Evolutionary conservation across 2,888 invertebrate species (phyloP).

Genomic region (Aethes cnicana): DNA sequence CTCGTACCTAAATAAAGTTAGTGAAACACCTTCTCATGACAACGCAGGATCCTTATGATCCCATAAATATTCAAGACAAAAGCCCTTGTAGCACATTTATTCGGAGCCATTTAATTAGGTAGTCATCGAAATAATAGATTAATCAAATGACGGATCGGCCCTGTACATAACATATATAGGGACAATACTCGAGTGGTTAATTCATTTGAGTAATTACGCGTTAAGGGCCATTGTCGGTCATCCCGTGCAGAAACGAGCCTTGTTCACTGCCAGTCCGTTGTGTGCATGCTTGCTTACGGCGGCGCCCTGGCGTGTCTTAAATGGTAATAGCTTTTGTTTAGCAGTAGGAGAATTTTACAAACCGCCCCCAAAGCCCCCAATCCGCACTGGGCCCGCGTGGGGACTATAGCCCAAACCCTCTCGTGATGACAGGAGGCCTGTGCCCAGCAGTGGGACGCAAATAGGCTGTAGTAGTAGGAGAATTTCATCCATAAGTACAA

Average conservation of each 20-base stretch:
- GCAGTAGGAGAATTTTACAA: no score
- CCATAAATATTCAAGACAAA: no score
- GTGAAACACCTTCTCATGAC: no score
- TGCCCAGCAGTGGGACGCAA: no score
- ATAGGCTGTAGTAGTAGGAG: no score
- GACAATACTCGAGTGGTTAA: slow-evolving; percentile 81
- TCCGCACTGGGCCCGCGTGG: no score
- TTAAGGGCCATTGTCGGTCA: slow-evolving; percentile 81
- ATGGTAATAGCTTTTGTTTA: slow-evolving; percentile 51
- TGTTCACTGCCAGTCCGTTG: slow-evolving; percentile 71
- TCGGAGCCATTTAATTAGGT: slow-evolving; percentile 13
- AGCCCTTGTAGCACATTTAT: background rate
- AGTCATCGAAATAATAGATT: slow-evolving; percentile 20
- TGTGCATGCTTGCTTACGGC: slow-evolving; percentile 62
- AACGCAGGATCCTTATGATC: no score
- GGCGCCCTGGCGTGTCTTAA: slow-evolving; percentile 61
- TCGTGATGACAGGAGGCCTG: no score
- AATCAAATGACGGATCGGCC: slow-evolving; percentile 38
- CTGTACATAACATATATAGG: slow-evolving; percentile 61
- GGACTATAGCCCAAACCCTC: no score
- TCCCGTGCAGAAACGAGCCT: slow-evolving; percentile 79
- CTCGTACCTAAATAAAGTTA: no score
- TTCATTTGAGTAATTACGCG: slow-evolving; percentile 82
- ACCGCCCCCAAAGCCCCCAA: no score
- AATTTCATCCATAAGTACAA: background rate